Evolutionary conservation across 2,113 vertebrate species (phyloP).

Genomic region (Anseranas semipalmata): DNA sequence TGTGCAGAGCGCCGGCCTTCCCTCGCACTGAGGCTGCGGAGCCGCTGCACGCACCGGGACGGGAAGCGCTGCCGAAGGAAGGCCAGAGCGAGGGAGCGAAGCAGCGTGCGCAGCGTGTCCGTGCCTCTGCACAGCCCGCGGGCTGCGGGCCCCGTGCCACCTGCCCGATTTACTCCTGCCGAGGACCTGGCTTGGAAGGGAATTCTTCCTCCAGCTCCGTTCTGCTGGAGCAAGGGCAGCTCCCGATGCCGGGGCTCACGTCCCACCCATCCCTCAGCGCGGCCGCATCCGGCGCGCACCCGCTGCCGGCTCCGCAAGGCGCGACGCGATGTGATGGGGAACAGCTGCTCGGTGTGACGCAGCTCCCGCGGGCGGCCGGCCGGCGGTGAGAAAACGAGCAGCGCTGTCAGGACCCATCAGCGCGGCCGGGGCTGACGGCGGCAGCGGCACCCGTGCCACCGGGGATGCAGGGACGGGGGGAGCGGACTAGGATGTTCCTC

Average conservation of each 20-base stretch:
- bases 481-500: neutral
- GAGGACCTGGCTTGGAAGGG: fast-evolving
- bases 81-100: neutral
- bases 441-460: neutral
- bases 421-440: slow-evolving; percentile 40
- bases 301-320: neutral
- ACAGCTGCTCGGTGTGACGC: slow-evolving; percentile 39
- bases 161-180: too few species aligned
- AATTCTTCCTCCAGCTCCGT: neutral
- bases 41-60: neutral
- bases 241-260: neutral
- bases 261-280: neutral
- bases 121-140: neutral
- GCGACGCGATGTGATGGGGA: slow-evolving; percentile 1
- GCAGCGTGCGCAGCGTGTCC: fast-evolving
- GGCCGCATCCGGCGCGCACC: neutral
- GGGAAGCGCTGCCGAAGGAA: neutral
- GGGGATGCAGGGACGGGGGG: neutral
- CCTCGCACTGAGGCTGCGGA: neutral
- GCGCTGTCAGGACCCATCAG: slow-evolving; percentile 84
- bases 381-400: slow-evolving; percentile 79
- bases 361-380: slow-evolving; percentile 14
- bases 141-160: neutral
- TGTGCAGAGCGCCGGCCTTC: neutral
- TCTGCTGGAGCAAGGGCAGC: neutral